Percentiles rank a stretch among this genome's conserved stretches.
Conservation (phyloP, 1,140 invertebrate species). For the Berghia stephanieae region DNA sequence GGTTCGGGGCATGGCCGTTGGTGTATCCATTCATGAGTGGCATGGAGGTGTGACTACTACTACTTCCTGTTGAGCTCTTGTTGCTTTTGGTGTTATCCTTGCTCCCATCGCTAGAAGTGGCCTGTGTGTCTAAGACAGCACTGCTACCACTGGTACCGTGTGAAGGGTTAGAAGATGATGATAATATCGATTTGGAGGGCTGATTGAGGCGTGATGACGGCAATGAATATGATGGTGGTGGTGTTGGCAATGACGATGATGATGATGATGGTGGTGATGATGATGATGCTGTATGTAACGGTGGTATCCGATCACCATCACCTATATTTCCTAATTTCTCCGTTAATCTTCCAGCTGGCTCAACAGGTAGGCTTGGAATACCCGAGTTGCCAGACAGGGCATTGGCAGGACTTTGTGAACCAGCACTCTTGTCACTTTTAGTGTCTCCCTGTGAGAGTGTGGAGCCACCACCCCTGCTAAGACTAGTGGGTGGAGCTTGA, state of each 20-base stretch:
- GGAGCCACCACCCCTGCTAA: too few species aligned
- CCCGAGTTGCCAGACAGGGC: too few species aligned
- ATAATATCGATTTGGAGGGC: not conserved
- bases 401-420: too few species aligned
- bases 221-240: not conserved
- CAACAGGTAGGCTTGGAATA: too few species aligned
- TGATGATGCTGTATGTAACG: too few species aligned
- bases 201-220: not conserved
- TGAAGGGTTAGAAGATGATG: not conserved
- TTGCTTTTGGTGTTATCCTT: conserved; percentile 30
- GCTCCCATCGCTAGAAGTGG: conserved; percentile 30
- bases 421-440: not conserved
- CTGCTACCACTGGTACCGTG: not conserved
- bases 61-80: conserved; percentile 9
- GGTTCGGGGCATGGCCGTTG: conserved; percentile 26
- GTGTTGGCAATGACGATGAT: not conserved
- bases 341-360: too few species aligned
- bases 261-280: too few species aligned
- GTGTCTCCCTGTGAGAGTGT: too few species aligned
- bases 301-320: too few species aligned
- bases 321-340: too few species aligned
- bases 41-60: too few species aligned
- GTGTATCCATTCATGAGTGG: conserved; percentile 24
- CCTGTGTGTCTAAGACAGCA: conserved; percentile 10
- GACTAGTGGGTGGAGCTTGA: not conserved